Conservation (phyloP, 2,797 vertebrate genomes). For the Agapornis canus region DNA sequence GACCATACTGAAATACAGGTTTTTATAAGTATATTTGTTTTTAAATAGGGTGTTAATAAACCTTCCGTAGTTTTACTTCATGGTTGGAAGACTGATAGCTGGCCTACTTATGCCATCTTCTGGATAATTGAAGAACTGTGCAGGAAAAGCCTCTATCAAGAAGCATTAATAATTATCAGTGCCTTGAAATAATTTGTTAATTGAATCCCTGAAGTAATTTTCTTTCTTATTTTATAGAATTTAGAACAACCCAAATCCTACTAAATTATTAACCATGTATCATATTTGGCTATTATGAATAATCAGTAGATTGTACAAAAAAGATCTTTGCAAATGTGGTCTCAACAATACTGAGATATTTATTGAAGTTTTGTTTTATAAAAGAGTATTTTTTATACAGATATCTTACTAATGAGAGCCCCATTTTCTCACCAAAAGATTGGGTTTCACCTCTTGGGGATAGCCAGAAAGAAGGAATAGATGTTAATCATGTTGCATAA, state of each 20-base stretch:
- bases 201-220: conserved; percentile 1
- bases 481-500: not conserved
- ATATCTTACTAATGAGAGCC: not conserved
- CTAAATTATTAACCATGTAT: not conserved
- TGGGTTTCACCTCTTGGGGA: not conserved
- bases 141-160: not conserved
- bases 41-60: not conserved
- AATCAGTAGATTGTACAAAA: not conserved
- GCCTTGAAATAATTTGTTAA: conserved; percentile 10
- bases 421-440: not conserved
- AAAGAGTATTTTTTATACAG: not conserved
- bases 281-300: not conserved
- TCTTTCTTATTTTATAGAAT: not conserved
- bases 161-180: not conserved
- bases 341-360: not conserved
- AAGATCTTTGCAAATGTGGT: not conserved
- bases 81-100: not conserved
- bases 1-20: not conserved
- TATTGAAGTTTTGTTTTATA: not conserved
- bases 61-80: not conserved
- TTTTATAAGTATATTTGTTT: not conserved
- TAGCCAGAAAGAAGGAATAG: not conserved
- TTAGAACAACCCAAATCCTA: not conserved
- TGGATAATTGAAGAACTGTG: conserved; percentile 25
- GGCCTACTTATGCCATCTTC: conserved; percentile 70